A percentile compares a stretch with the other conserved stretches of the same genome.
These are phyloP conservation scores for Solenodon paradoxus DNA, from an alignment of 2,113 vertebrate species.

Conservation along the genomic window DNA sequence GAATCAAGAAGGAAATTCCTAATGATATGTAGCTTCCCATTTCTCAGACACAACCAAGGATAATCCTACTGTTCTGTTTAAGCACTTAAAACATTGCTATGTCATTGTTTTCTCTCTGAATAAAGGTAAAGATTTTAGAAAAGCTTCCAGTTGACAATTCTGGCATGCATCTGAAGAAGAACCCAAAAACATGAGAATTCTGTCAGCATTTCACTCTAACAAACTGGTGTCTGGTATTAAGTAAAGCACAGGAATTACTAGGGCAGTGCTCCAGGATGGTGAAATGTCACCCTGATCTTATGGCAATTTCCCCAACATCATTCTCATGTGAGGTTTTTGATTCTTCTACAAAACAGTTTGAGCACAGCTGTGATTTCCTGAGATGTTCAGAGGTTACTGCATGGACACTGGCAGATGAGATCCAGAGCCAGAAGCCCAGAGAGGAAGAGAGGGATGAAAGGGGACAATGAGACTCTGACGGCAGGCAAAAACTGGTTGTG, in stretches of 20 bases:
- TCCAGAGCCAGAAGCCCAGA: background rate
- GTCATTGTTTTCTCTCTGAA: conserved; percentile 3
- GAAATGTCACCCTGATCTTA: conserved; percentile 22
- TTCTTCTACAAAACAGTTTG: background rate
- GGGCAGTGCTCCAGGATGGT: background rate
- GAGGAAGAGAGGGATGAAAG: background rate
- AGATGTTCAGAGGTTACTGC: background rate
- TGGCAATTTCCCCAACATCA: background rate
- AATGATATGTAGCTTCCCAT: background rate
- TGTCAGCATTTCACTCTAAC: background rate
- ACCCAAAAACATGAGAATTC: background rate
- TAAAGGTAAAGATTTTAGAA: background rate
- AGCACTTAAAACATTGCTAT: background rate
- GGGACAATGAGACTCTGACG: background rate
- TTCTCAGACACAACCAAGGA: background rate
- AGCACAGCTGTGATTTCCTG: background rate
- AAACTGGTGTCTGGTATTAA: conserved; percentile 8
- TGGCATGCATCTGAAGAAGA: background rate
- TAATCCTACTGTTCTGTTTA: background rate
- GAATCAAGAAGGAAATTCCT: background rate
- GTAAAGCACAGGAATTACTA: background rate
- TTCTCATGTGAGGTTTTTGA: background rate
- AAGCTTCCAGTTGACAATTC: conserved; percentile 21
- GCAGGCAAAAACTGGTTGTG: background rate
- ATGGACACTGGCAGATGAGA: background rate